Base-by-base conservation (phyloP, 2,113 vertebrate species). In the Grus americana region DNA sequence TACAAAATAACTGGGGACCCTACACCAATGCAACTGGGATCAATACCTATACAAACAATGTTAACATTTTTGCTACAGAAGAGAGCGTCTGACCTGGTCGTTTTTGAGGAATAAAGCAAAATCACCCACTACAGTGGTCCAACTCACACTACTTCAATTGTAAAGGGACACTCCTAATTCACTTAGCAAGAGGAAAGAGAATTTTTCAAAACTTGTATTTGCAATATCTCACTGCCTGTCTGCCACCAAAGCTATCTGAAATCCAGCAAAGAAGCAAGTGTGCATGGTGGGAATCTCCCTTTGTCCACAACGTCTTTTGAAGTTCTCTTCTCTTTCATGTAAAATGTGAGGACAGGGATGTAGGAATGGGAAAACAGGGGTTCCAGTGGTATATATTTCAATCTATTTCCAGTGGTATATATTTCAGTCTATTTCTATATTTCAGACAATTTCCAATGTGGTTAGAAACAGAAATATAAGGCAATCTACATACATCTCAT, bases 331-430 rank as follows among this genome's bases (percentile, higher is more conserved):
- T 54, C 8, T 38, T 23, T n/a, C 34, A 26, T 5, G 15, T 34
- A 54, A 54, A 47, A 26, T 1, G 6, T 3, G 4, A 23, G 4
- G 11, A 6, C 11, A 23, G 3, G n/a, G 22, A 49, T 22, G 9
- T 10, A 42, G 54, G 54, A 20, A 36, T 8, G 10, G 30, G 18
- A 19, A 49, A 15, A 12, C 10, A 22, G 17, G 14, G 15, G 1
- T 42, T 44, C n/a, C 8, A 38, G 15, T 2, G 19, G 19, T 38
- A 8, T 46, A 12, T 14, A 8, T 34, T 36, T 57, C 40, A 26
- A 42, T 23, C 4, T 63, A 32, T 58, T 49, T 88, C 38, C 19
- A 36, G 14, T 2, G 21, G 18, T 36, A 7, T 44, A 17, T 15
- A 9, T 27, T n/a, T 54, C 38, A 29, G n/a, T 32, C 4, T 62